phyloP scores from a whole-genome alignment of 2,113 vertebrate species.

The Lepidothrix coronata region DNA sequence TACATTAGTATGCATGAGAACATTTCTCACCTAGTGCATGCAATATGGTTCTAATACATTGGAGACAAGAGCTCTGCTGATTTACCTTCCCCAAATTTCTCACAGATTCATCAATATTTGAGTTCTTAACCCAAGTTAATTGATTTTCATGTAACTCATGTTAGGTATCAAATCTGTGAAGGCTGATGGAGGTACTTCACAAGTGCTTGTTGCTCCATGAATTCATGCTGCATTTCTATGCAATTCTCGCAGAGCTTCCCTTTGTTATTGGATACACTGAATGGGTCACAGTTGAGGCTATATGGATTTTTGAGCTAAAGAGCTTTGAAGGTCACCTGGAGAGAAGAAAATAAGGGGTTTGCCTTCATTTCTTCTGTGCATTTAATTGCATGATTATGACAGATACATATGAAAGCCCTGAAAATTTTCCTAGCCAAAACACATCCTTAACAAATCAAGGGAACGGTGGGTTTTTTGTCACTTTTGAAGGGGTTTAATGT shows the following conservation, averaged over 20 bases:
- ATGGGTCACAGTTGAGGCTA: not conserved
- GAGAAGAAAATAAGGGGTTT: not conserved
- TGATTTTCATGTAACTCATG: not conserved
- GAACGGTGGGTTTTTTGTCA: not conserved
- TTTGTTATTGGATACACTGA: not conserved
- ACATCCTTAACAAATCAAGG: not conserved
- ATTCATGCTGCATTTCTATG: not conserved
- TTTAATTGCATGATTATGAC: not conserved
- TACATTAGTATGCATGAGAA: constrained; percentile 6
- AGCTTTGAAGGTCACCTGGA: not conserved
- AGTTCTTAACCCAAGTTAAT: not conserved
- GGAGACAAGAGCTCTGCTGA: not conserved
- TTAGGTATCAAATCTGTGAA: not conserved
- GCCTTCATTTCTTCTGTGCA: not conserved
- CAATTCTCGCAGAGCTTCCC: not conserved
- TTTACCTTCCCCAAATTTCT: constrained; percentile 1
- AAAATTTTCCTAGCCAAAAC: not conserved
- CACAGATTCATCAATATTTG: not conserved
- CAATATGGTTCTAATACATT: constrained; percentile 2
- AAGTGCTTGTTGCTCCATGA: not conserved
- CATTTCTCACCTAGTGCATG: not conserved
- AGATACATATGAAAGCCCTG: not conserved
- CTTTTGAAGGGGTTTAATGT: not conserved
- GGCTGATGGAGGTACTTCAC: not conserved
- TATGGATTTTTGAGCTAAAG: not conserved